Conservation (phyloP, 1,140 invertebrate species). For the Dendrolimus kikuchii region DNA sequence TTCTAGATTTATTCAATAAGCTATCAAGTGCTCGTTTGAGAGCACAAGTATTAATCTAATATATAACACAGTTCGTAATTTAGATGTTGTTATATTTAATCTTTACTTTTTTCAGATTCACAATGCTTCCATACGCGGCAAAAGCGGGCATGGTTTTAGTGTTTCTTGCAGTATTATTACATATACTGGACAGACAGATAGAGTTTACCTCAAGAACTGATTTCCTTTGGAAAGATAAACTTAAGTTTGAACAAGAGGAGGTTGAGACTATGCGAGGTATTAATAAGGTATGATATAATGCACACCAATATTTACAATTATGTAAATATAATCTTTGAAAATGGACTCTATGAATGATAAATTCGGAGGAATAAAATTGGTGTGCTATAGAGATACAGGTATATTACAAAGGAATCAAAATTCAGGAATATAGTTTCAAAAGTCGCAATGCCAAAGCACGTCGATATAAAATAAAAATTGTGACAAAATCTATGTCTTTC, state of each 20-base stretch:
- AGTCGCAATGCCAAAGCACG: too few species aligned
- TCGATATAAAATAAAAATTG: too few species aligned
- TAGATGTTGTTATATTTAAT: not conserved
- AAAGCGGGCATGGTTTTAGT: slow-evolving; percentile 77
- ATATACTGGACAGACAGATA: slow-evolving; percentile 87
- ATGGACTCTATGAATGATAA: not conserved
- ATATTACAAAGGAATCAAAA: too few species aligned
- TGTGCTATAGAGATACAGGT: too few species aligned
- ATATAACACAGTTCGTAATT: slow-evolving; percentile 51
- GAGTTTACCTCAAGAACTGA: slow-evolving; percentile 91
- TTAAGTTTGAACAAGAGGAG: slow-evolving; percentile 93
- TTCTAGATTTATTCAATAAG: too few species aligned
- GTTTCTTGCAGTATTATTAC: slow-evolving; percentile 79
- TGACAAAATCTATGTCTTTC: too few species aligned
- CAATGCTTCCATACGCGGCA: slow-evolving; percentile 76
- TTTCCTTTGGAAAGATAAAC: slow-evolving; percentile 93
- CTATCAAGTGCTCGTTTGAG: too few species aligned
- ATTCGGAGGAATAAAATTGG: not conserved
- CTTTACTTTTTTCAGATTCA: slow-evolving; percentile 71
- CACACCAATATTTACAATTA: not conserved
- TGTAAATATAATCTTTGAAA: not conserved
- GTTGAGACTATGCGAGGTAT: slow-evolving; percentile 96
- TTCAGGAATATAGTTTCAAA: too few species aligned
- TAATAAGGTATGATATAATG: slow-evolving; percentile 81
- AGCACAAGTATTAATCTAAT: too few species aligned